Conservation (phyloP, 1,140 invertebrate genomes). For the Chelonus insularis region DNA sequence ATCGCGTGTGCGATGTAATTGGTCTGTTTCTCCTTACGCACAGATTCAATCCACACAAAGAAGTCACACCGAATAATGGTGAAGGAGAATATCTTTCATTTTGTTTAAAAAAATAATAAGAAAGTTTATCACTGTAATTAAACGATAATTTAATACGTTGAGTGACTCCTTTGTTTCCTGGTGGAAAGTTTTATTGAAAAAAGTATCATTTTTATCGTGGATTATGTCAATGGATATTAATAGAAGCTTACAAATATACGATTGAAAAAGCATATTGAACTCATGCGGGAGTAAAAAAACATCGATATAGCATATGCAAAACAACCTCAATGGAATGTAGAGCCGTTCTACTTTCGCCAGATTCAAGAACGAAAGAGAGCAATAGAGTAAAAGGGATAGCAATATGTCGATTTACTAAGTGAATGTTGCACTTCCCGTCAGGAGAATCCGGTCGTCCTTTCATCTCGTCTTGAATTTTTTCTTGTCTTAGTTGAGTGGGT, state of each 20-base stretch:
- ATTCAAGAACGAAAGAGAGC: background rate
- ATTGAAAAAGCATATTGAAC: constrained; percentile 7
- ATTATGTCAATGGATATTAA: background rate
- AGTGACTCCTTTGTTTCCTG: too few species aligned
- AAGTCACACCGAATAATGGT: too few species aligned
- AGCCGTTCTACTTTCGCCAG: constrained; percentile 15
- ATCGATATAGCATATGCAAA: background rate
- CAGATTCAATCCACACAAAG: too few species aligned
- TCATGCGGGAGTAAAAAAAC: background rate
- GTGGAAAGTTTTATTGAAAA: too few species aligned
- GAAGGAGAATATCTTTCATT: too few species aligned
- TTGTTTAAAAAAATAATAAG: too few species aligned
- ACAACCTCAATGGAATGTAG: background rate
- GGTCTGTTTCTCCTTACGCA: too few species aligned
- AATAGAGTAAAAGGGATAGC: constrained; percentile 2
- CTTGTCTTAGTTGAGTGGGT: background rate
- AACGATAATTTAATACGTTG: too few species aligned
- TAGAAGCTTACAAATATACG: background rate
- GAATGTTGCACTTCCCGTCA: constrained; percentile 15
- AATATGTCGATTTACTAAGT: background rate
- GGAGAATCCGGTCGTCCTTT: constrained; percentile 19
- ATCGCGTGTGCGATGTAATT: too few species aligned
- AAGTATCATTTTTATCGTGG: background rate
- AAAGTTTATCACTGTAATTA: too few species aligned
- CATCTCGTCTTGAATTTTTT: constrained; percentile 13